Base-by-base conservation (phyloP, 2,888 invertebrate species). In the Hipparchia sbordonii region DNA sequence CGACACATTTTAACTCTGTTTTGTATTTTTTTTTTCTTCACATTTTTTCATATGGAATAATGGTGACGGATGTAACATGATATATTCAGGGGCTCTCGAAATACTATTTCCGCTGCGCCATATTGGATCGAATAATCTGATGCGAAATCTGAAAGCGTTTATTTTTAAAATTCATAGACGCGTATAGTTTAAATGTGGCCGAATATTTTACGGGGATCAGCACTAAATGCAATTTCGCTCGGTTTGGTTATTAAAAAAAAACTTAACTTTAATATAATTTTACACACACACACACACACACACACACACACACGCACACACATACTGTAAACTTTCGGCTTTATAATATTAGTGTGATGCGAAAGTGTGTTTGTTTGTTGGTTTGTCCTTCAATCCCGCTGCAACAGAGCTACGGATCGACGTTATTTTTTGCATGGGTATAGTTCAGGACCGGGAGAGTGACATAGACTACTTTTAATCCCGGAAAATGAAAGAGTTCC, bases 71-170 rank as follows among this genome's bases (percentile, higher is more conserved):
- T 70, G 63, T 74, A 65, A 75, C 73, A 70, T 74, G 66, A 75
- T 75, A 76, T 68, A 74, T 74, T 74, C 74, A 57, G 68, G 68
- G 71, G 72, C 75, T 74, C 72, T 68, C 74, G 78, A 75, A 78
- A 77, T 71, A 76, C 71, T 77, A 79, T 79, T 77, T 79, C 79
- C 79, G 79, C 60, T 61, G 70, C 74, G 75, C 73, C 77, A 77
- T 78, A 77, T 77, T 77, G 76, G 70, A 76, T 75, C 77, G 75
- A 72, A 72, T 77, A 71, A 76, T 77, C 72, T 71, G 72, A 66
- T 72, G 57, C 65, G 72, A 70, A 74, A 76, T 76, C 74, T 77
- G 72, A 59, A 45, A 65, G 59, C 74, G 71, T 77, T 76, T 78
- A 74, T 77, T 77, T 77, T 70, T 52, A 52, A 78, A 78, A 77